Conservation (phyloP, 2,888 invertebrate species). For the Lymantria dispar region DNA sequence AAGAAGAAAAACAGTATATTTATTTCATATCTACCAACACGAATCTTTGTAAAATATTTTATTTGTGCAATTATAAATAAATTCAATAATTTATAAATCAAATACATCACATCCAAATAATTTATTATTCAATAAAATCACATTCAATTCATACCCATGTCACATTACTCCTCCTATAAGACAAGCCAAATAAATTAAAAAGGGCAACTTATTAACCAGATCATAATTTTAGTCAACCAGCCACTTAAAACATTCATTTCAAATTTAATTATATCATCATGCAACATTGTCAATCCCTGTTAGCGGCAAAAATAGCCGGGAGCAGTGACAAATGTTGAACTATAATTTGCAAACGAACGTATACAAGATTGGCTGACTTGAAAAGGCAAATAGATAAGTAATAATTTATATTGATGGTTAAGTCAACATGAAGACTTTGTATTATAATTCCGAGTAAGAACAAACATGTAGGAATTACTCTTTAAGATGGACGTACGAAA, state of each 20-base stretch:
- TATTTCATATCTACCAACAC: too few species aligned
- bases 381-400: conserved; percentile 9
- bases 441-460: not conserved
- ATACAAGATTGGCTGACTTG: conserved; percentile 1
- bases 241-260: conserved; percentile 17
- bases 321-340: conserved; percentile 24
- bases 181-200: conserved; percentile 15
- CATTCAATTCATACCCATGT: conserved; percentile 10
- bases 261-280: conserved; percentile 26
- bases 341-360: conserved; percentile 23
- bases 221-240: conserved; percentile 30
- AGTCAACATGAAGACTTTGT: conserved; percentile 15
- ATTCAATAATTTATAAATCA: not conserved
- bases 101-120: conserved; percentile 3
- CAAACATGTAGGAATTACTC: too few species aligned
- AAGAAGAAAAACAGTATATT: too few species aligned
- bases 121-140: not conserved
- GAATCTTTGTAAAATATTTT: too few species aligned
- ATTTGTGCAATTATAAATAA: not conserved
- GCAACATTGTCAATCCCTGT: conserved; percentile 30
- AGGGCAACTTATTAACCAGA: conserved; percentile 20
- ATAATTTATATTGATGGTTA: conserved; percentile 23
- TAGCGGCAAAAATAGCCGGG: conserved; percentile 19
- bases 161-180: conserved; percentile 11
- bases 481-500: too few species aligned